phyloP scores from a whole-genome alignment of 2,888 invertebrate species.

The Ferdinandea cuprea region DNA sequence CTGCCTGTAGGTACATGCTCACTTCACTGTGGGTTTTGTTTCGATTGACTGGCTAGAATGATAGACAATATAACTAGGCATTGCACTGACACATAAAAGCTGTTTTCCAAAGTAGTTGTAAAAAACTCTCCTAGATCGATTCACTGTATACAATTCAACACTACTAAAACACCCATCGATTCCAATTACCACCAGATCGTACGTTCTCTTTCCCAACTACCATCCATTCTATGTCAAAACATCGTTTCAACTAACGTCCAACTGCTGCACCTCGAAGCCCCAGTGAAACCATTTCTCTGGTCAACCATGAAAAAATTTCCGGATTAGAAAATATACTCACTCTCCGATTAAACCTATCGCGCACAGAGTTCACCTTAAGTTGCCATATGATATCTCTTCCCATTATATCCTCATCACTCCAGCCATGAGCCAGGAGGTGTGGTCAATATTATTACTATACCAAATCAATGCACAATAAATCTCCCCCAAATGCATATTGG shows the following conservation, averaged over 20 bases:
- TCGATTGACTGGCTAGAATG: too few species aligned
- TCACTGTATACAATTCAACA: neutral
- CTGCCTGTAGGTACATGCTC: too few species aligned
- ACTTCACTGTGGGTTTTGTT: too few species aligned
- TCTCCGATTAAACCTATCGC: slow-evolving; percentile 59
- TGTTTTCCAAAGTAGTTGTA: too few species aligned
- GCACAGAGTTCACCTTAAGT: slow-evolving; percentile 64
- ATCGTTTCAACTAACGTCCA: slow-evolving; percentile 51
- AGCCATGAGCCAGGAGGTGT: slow-evolving; percentile 51
- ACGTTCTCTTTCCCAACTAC: neutral
- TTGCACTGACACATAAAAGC: too few species aligned
- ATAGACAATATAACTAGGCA: too few species aligned
- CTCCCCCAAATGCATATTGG: slow-evolving; percentile 14
- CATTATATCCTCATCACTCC: slow-evolving; percentile 62
- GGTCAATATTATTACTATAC: slow-evolving; percentile 1
- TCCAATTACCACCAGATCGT: neutral
- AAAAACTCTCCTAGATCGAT: neutral
- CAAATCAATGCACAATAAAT: slow-evolving; percentile 28
- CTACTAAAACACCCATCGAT: neutral
- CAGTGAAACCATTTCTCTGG: slow-evolving; percentile 17
- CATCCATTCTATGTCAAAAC: slow-evolving; percentile 61
- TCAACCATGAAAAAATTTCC: slow-evolving; percentile 21
- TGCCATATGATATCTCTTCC: slow-evolving; percentile 61
- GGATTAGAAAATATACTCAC: slow-evolving; percentile 41
- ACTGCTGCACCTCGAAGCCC: neutral